Conservation (phyloP, 2,888 invertebrate species). For the Tenthredo scrophulariae region DNA sequence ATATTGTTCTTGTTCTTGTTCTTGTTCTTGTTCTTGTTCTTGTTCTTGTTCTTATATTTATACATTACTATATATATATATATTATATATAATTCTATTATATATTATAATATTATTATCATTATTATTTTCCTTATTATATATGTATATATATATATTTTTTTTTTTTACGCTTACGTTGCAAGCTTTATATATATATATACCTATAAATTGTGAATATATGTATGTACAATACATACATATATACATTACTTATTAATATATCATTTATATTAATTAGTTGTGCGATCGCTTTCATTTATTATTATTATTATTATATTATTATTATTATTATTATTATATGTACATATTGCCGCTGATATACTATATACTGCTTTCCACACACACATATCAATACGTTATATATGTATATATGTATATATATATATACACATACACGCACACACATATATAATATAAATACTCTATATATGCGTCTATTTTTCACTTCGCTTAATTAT, state of each 20-base stretch:
- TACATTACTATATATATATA: conserved; percentile 28
- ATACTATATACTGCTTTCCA: background rate
- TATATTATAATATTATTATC: conserved; percentile 38
- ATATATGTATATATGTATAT: background rate
- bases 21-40: conserved; percentile 32
- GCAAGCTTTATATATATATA: conserved; percentile 6
- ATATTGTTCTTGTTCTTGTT: conserved; percentile 32
- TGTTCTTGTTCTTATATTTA: conserved; percentile 10
- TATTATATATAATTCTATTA: conserved; percentile 41
- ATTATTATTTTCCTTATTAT: conserved; percentile 40
- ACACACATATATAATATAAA: no score
- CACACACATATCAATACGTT: background rate
- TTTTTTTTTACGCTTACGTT: conserved; percentile 22
- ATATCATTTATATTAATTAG: background rate
- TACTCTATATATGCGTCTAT: background rate
- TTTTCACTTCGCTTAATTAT: background rate
- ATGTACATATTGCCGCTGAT: conserved; percentile 15
- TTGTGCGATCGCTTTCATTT: conserved; percentile 15
- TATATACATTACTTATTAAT: background rate
- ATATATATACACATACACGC: background rate
- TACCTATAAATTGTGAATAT: background rate
- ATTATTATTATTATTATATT: background rate
- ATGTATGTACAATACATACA: background rate
- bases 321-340: background rate
- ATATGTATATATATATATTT: background rate